Percentiles rank a stretch among this genome's conserved stretches.
phyloP scores from a whole-genome alignment of 1,140 invertebrate genomes.

The Nymphalis io region DNA sequence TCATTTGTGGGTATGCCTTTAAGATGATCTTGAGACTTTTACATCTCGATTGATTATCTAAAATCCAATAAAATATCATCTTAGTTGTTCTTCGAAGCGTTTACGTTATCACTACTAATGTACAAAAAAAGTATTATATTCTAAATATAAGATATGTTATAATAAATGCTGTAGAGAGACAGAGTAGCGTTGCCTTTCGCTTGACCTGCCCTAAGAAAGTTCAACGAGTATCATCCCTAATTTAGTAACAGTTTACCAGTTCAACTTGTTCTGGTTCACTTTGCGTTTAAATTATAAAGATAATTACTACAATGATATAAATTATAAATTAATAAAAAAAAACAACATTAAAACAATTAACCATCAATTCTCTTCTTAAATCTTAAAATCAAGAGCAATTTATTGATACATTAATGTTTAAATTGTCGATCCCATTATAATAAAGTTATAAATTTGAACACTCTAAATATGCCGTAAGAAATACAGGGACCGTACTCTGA shows the following conservation, averaged over 20 bases:
- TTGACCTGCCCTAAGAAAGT: slow-evolving; percentile 52
- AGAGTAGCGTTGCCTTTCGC: slow-evolving; percentile 39
- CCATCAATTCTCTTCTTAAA: too few species aligned
- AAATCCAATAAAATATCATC: too few species aligned
- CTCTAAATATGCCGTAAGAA: too few species aligned
- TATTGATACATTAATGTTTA: neutral
- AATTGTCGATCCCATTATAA: too few species aligned
- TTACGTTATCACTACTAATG: neutral
- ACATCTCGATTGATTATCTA: neutral
- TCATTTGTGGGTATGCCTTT: slow-evolving; percentile 32
- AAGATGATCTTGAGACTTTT: slow-evolving; percentile 29
- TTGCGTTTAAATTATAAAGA: neutral
- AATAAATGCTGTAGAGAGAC: slow-evolving; percentile 12
- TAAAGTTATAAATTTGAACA: too few species aligned
- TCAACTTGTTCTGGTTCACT: slow-evolving; percentile 36
- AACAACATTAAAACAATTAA: too few species aligned
- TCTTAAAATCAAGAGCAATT: too few species aligned
- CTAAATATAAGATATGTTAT: too few species aligned
- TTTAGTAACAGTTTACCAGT: slow-evolving; percentile 40
- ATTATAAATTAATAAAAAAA: neutral
- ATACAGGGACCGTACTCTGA: neutral
- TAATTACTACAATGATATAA: neutral
- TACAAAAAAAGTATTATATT: too few species aligned
- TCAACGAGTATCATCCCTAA: slow-evolving; percentile 40
- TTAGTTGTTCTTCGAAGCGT: too few species aligned